phyloP scores from a whole-genome alignment of 2,888 invertebrate species.

The Lepidocyrtoides sp. region DNA sequence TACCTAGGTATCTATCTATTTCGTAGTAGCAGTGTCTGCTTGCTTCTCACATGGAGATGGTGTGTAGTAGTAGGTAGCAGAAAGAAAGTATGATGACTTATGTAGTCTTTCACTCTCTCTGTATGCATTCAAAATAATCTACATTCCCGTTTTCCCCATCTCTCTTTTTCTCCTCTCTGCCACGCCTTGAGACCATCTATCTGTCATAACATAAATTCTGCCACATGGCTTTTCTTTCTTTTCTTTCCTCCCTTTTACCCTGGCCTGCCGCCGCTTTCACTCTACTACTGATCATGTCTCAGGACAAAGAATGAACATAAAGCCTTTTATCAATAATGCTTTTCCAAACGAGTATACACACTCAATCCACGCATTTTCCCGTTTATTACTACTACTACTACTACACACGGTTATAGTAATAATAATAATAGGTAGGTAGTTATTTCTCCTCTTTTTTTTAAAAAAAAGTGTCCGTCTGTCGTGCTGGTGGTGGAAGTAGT shows the following conservation, averaged over 20 bases:
- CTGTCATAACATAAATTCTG: constrained; percentile 77
- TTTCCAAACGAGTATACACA: not conserved
- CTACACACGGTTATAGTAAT: not conserved
- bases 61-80: not conserved
- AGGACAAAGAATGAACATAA: constrained; percentile 40
- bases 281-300: not conserved
- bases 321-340: constrained; percentile 45
- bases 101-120: constrained; percentile 65
- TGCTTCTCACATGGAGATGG: not conserved
- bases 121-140: constrained; percentile 70
- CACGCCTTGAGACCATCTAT: constrained; percentile 76
- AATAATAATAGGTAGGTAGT: not conserved
- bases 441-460: not conserved
- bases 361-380: not conserved
- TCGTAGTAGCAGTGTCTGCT: no score
- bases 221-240: constrained; percentile 67
- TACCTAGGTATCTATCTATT: not conserved
- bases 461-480: constrained; percentile 7
- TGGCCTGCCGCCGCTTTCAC: not conserved
- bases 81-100: constrained; percentile 61
- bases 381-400: not conserved
- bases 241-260: constrained; percentile 14
- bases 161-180: constrained; percentile 60
- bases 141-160: constrained; percentile 69
- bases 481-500: not conserved